Base-by-base conservation (phyloP, 1,140 invertebrate species). In the Drosophila mayri region DNA sequence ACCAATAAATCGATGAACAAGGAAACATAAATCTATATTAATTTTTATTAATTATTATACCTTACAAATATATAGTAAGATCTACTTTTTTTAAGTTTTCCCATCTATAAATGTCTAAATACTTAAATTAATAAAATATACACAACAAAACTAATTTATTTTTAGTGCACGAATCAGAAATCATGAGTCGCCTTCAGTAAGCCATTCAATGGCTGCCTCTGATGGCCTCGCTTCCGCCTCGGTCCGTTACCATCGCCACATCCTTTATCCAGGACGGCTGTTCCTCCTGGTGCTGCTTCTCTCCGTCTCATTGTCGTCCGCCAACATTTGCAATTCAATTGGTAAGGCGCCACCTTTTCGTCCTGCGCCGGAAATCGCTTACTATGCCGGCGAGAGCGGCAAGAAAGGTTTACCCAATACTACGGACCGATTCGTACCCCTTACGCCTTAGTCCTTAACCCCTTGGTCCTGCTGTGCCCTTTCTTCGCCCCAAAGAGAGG, bases 321-420 rank as follows among this genome's bases (percentile, higher is more conserved):
- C 72, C 67, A 83, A 71, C 85, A 88, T 88, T 88, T 88, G 84
- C 84, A 88, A 88, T 88, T 88, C 84, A 88, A 88, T 88, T 88
- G 84, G 80, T 71, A 77, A 59, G 75, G 81, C 84, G 84, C 84
- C 84, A 88, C 84, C 84, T 88, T 84, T 88, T 79, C 22, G 84
- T 76, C 73, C 77, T 64, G 72, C 68, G 60, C 80, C 84, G 84
- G 84, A 88, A 88, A 88, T 88, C 84, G 84, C 85, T 88, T 90
- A 90, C 84, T 90, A 84, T 83, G 76, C 76, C 55, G 71, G 64
- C 80, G 61, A 78, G 61, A 81, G 71, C 76, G 65, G 66, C 63
- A 78, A 66, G 73, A 71, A 79, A 63, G 67, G 67, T 67, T 88
- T 87, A 57, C 63, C 71, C 76, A 83, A 88, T 86, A 79, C 75